Conservation (phyloP, 2,113 vertebrate genomes). For the Scopus umbretta region DNA sequence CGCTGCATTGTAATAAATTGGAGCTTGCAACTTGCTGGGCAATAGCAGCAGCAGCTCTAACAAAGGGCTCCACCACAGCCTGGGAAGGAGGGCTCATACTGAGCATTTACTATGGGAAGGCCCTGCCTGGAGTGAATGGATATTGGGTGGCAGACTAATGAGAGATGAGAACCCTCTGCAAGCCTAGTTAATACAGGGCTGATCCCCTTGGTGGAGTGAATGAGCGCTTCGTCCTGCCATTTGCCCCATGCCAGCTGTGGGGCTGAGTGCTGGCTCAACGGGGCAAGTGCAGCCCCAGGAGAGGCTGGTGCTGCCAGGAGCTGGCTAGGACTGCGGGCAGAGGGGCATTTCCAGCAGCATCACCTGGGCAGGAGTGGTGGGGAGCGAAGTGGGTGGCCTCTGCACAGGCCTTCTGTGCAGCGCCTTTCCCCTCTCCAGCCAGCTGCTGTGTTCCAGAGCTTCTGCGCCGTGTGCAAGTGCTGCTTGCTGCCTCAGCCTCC, state of each 20-base stretch:
- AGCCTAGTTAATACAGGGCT: background rate
- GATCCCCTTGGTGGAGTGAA: background rate
- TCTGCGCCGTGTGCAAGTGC: accelerated
- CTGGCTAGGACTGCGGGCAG: background rate
- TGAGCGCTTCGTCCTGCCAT: accelerated
- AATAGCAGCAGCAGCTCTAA: background rate
- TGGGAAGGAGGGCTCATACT: background rate
- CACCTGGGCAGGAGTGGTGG: accelerated
- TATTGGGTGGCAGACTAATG: background rate
- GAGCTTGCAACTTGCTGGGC: background rate
- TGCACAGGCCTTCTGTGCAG: background rate
- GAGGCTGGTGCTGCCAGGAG: background rate
- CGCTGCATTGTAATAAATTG: slow-evolving; percentile 17
- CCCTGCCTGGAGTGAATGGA: background rate
- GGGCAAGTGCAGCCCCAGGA: background rate
- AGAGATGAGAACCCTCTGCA: background rate
- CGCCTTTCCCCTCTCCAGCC: background rate
- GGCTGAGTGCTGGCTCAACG: background rate
- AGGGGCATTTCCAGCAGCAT: background rate
- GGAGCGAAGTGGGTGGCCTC: background rate
- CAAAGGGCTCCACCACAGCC: background rate
- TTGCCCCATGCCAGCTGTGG: accelerated
- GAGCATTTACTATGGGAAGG: background rate
- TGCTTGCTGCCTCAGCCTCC: background rate
- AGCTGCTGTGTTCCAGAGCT: accelerated